Percentiles rank a stretch among this genome's conserved stretches.
Evolutionary conservation across 2,888 invertebrate species (phyloP).

Genomic region (Drosophila kuntzei): DNA sequence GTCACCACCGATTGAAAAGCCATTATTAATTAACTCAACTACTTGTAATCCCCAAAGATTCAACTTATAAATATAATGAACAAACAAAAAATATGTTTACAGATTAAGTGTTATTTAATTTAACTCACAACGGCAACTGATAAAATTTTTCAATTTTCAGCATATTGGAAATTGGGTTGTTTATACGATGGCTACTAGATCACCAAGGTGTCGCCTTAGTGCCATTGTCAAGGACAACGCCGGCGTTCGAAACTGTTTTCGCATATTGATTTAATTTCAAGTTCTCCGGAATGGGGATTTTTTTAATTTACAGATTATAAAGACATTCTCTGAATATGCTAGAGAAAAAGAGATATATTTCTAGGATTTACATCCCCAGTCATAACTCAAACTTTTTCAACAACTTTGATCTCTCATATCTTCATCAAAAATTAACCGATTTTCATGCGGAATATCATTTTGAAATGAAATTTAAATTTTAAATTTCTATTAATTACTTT

Average conservation of each 20-base stretch:
- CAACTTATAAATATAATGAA: background rate
- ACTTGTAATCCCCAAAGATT: conserved; percentile 1
- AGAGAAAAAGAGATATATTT: no score
- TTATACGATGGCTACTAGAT: conserved; percentile 45
- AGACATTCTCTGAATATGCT: no score
- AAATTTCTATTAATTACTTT: no score
- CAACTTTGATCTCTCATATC: no score
- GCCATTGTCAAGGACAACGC: conserved; percentile 24
- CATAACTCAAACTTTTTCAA: no score
- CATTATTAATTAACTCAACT: conserved; percentile 60
- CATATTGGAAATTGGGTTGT: conserved; percentile 13
- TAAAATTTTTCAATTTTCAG: background rate
- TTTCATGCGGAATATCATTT: no score
- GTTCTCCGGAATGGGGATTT: no score
- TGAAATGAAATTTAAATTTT: no score
- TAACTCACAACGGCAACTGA: conserved; percentile 34
- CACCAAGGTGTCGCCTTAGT: conserved; percentile 42
- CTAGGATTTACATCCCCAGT: no score
- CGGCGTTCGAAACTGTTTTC: background rate
- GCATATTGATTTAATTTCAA: background rate
- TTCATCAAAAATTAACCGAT: no score
- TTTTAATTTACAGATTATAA: no score
- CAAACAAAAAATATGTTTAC: background rate
- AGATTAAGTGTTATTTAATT: conserved; percentile 20
- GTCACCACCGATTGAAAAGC: conserved; percentile 85